Conservation (phyloP, 1,140 invertebrate species). For the Reticulitermes speratus region DNA sequence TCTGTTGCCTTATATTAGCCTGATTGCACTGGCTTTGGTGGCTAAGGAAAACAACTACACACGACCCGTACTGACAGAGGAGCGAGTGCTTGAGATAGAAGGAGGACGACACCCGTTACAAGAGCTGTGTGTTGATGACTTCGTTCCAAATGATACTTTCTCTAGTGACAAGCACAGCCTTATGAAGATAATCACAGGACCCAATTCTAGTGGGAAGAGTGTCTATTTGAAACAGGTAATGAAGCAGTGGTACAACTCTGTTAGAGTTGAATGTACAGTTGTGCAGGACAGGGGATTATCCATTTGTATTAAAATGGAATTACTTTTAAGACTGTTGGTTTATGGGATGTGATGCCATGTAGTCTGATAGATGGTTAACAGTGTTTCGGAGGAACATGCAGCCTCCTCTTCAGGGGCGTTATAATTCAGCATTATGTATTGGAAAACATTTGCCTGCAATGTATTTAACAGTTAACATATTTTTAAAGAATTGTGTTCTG, state of each 20-base stretch:
- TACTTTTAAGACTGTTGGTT: no score
- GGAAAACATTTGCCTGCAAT: no score
- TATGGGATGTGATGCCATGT: no score
- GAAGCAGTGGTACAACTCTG: not conserved
- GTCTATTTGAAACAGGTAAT: slow-evolving; percentile 82
- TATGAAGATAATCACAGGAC: slow-evolving; percentile 81
- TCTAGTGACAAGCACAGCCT: slow-evolving; percentile 56
- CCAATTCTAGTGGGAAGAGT: slow-evolving; percentile 91
- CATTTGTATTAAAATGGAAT: no score
- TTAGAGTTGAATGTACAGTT: not conserved
- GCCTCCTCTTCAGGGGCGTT: no score
- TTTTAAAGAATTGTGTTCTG: not conserved
- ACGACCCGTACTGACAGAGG: slow-evolving; percentile 61
- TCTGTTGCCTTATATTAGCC: slow-evolving; percentile 43
- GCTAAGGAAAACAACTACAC: slow-evolving; percentile 70
- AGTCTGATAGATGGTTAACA: no score
- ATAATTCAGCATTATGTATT: no score
- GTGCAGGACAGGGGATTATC: not conserved
- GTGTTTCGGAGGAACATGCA: no score
- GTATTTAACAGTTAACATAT: no score
- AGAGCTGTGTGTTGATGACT: slow-evolving; percentile 63
- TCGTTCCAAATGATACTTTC: slow-evolving; percentile 70
- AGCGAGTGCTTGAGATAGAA: slow-evolving; percentile 64
- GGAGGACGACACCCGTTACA: slow-evolving; percentile 78
- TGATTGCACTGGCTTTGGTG: slow-evolving; percentile 69